Conservation (phyloP, 2,888 invertebrate species). For the Cenopis cana region DNA sequence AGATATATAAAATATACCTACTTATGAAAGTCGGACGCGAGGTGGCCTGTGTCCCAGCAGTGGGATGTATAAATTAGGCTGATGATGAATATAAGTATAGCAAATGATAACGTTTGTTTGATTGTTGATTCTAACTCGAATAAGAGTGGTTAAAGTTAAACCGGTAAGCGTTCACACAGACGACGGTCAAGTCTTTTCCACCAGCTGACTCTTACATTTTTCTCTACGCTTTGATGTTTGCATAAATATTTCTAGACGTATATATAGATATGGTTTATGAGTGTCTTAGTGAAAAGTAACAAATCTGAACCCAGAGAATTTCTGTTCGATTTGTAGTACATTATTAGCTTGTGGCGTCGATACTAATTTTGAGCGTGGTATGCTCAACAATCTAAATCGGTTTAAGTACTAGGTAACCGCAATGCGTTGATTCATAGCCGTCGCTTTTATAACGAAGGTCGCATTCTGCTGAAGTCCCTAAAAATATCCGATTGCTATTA, state of each 20-base stretch:
- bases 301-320: background rate
- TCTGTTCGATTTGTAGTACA: background rate
- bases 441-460: background rate
- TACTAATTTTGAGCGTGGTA: slow-evolving; percentile 23
- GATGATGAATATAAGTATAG: no score
- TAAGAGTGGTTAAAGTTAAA: no score
- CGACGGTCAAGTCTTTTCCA: no score
- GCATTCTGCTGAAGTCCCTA: background rate
- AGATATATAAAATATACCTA: background rate
- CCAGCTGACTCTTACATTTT: background rate
- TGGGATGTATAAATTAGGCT: no score
- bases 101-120: no score
- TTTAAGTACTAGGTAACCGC: slow-evolving; percentile 10
- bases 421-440: slow-evolving; percentile 11
- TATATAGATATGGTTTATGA: background rate
- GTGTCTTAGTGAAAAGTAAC: background rate
- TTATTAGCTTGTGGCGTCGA: slow-evolving; percentile 3
- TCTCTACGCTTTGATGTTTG: background rate
- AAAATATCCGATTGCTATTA: slow-evolving; percentile 1
- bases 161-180: no score
- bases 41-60: no score
- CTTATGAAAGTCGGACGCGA: no score
- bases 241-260: background rate
- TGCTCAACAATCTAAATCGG: slow-evolving; percentile 32
- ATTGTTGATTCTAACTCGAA: no score